Conservation (phyloP, 2,888 invertebrate species). For the Plutella xylostella region DNA sequence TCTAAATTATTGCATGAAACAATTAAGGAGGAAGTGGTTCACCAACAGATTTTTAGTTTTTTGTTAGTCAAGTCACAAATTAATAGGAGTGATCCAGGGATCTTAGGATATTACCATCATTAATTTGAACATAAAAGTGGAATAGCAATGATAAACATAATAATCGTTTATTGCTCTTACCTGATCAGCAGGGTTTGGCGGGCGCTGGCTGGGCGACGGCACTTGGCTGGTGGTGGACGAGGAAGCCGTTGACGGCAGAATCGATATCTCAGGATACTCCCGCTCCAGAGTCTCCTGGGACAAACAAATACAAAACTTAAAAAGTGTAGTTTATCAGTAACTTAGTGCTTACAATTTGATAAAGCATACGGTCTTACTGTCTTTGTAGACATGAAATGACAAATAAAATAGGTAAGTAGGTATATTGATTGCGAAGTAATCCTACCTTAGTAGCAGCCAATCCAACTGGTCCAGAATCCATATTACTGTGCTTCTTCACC, state of each 20-base stretch:
- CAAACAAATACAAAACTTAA: neutral
- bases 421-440: neutral
- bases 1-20: no score
- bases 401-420: neutral
- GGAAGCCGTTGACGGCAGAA: slow-evolving; percentile 62
- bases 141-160: no score
- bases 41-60: no score
- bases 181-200: slow-evolving; percentile 59
- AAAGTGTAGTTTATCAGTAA: neutral
- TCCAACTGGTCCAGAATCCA: slow-evolving; percentile 52
- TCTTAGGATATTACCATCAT: no score
- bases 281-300: slow-evolving; percentile 61
- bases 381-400: neutral
- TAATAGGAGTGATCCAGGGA: no score
- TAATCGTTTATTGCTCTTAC: slow-evolving; percentile 23
- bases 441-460: slow-evolving; percentile 60
- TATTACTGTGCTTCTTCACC: slow-evolving; percentile 61
- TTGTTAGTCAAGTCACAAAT: no score
- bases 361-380: no score
- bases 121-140: no score
- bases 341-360: no score
- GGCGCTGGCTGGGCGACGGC: slow-evolving; percentile 54
- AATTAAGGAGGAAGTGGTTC: no score
- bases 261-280: slow-evolving; percentile 65
- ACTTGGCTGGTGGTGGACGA: slow-evolving; percentile 48